phyloP scores from a whole-genome alignment of 2,888 invertebrate genomes.

The Euclidia mi region DNA sequence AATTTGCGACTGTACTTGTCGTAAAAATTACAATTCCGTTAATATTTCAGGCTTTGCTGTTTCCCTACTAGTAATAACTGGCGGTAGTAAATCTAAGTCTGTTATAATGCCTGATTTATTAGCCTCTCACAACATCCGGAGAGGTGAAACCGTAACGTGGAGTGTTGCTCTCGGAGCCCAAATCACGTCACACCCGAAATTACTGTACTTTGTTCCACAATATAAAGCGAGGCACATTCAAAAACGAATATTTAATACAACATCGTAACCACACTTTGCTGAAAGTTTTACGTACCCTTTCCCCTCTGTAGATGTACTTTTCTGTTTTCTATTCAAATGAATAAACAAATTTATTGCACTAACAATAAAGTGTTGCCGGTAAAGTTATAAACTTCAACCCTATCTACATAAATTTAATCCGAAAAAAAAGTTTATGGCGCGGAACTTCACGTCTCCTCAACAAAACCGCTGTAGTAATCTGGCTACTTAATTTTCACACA shows the following conservation, averaged over 20 bases:
- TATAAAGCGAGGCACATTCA: conserved; percentile 1
- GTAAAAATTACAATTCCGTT: not conserved
- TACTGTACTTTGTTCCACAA: conserved; percentile 3
- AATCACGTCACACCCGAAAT: conserved; percentile 2
- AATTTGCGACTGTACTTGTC: conserved; percentile 5
- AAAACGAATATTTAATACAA: not conserved
- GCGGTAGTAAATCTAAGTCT: conserved; percentile 10
- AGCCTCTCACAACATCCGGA: not conserved
- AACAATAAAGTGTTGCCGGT: conserved; percentile 43
- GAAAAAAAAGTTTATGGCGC: conserved; percentile 79
- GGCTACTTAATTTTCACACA: conserved; percentile 84
- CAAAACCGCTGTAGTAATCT: conserved; percentile 78
- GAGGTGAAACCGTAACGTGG: conserved; percentile 4
- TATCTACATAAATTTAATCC: conserved; percentile 78
- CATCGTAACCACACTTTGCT: not conserved
- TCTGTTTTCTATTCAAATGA: conserved; percentile 36
- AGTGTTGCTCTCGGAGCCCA: not conserved
- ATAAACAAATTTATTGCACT: conserved; percentile 44
- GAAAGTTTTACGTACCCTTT: conserved; percentile 7
- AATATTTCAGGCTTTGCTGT: conserved; percentile 1
- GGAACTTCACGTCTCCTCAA: conserved; percentile 77
- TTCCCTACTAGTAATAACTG: not conserved
- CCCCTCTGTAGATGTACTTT: not conserved
- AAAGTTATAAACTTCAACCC: conserved; percentile 70
- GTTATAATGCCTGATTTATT: conserved; percentile 13